A percentile compares a stretch with the other conserved stretches of the same genome.
Evolutionary conservation across 2,113 vertebrate species (phyloP).

Genomic region (Daubentonia madagascariensis): DNA sequence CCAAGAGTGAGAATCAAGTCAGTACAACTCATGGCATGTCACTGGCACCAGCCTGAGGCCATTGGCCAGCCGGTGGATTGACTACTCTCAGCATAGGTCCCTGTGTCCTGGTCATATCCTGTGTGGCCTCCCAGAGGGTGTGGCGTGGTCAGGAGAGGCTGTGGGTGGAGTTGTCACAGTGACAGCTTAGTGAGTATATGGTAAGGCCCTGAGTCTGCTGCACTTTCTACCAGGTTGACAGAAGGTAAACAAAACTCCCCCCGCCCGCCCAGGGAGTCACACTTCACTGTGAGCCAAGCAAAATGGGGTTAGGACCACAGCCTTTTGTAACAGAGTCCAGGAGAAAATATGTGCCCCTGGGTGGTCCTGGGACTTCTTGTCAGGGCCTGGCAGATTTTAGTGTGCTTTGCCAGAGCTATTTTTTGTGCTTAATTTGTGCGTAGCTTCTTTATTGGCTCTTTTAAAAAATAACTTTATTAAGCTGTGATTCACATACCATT

Average conservation of each 20-base stretch:
- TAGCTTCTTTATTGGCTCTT: not conserved
- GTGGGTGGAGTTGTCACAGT: not conserved
- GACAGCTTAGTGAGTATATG: not conserved
- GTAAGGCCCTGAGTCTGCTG: no score
- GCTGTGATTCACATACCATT: not conserved
- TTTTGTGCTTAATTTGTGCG: not conserved
- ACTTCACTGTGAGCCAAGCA: not conserved
- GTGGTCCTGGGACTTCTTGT: not conserved
- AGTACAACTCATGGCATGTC: accelerated
- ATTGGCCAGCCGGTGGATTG: not conserved
- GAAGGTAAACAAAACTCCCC: not conserved
- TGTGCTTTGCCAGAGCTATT: not conserved
- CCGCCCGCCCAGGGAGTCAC: not conserved
- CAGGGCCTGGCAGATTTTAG: not conserved
- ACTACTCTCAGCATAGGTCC: not conserved
- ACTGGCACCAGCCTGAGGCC: not conserved
- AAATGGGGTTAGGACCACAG: not conserved
- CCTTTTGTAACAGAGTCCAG: not conserved
- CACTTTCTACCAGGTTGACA: not conserved
- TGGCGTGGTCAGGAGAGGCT: not conserved
- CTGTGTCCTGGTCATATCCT: accelerated
- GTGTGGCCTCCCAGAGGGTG: not conserved
- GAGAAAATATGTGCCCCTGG: not conserved
- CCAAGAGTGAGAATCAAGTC: not conserved
- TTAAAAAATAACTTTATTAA: not conserved